phyloP scores from a whole-genome alignment of 2,888 invertebrate genomes.

The Synanthedon formicaeformis region DNA sequence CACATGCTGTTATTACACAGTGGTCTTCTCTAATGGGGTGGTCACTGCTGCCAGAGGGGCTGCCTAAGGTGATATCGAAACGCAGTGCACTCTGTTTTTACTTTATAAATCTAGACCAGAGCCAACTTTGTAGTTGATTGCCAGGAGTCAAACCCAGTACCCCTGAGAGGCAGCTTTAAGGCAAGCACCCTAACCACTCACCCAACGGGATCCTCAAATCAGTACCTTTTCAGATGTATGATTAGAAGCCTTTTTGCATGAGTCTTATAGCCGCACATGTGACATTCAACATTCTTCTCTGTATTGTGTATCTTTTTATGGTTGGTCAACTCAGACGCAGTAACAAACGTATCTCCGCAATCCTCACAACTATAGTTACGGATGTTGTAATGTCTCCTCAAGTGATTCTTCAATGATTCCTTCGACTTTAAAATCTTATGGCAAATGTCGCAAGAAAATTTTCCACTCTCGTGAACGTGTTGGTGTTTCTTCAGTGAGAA shows the following conservation, averaged over 20 bases:
- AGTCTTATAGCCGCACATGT: conserved; percentile 55
- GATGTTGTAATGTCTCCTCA: conserved; percentile 55
- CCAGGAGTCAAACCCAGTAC: too few relatives aligned
- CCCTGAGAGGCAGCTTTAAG: too few relatives aligned
- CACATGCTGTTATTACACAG: too few relatives aligned
- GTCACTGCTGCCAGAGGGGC: too few relatives aligned
- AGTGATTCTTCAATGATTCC: conserved; percentile 44
- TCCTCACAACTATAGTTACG: conserved; percentile 59
- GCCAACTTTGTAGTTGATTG: too few relatives aligned
- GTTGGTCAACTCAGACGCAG: conserved; percentile 52
- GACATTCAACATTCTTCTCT: conserved; percentile 42
- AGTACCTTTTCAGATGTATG: conserved; percentile 51
- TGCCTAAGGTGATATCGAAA: too few relatives aligned
- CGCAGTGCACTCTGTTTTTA: too few relatives aligned
- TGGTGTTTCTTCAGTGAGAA: conserved; percentile 52
- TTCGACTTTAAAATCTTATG: conserved; percentile 52
- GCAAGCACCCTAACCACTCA: too few relatives aligned
- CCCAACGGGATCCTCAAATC: too few relatives aligned
- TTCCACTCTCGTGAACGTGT: conserved; percentile 44
- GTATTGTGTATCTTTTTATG: conserved; percentile 47
- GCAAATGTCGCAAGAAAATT: conserved; percentile 46
- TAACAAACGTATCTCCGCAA: conserved; percentile 59
- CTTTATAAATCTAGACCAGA: too few relatives aligned
- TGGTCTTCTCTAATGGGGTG: too few relatives aligned
- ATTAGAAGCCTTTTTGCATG: conserved; percentile 49